Evolutionary conservation across 2,113 vertebrate genomes (phyloP).

Genomic region (Ahaetulla prasina): DNA sequence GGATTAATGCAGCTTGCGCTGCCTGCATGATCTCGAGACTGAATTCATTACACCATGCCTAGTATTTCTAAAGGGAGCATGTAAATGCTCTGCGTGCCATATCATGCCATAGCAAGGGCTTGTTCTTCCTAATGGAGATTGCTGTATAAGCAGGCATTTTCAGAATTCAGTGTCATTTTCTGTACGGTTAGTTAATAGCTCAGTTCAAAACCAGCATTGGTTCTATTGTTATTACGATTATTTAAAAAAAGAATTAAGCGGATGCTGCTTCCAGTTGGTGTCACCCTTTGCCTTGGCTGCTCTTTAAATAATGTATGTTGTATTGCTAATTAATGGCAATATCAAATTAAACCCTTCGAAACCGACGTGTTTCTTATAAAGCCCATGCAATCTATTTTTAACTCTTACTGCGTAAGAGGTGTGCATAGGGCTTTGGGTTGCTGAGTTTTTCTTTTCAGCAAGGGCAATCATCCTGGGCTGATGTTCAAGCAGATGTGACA

Average conservation of each 20-base stretch:
- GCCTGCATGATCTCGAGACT: conserved; percentile 75
- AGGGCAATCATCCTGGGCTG: conserved; percentile 69
- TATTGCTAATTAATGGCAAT: conserved; percentile 86
- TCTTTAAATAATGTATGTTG: conserved; percentile 84
- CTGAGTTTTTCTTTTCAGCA: conserved; percentile 73
- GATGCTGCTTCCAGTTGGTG: conserved; percentile 74
- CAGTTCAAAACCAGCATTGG: conserved; percentile 69
- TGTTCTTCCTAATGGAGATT: conserved; percentile 68
- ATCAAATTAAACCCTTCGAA: conserved; percentile 81
- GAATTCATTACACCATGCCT: conserved; percentile 78
- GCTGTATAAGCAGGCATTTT: conserved; percentile 67
- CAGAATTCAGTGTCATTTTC: conserved; percentile 70
- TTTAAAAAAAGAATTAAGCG: conserved; percentile 58
- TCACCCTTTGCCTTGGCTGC: conserved; percentile 71
- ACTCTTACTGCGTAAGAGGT: conserved; percentile 67
- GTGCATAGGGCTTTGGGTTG: conserved; percentile 66
- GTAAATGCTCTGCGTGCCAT: conserved; percentile 76
- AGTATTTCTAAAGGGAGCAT: conserved; percentile 77
- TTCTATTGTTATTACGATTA: conserved; percentile 3
- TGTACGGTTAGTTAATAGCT: conserved; percentile 61
- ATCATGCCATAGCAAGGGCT: conserved; percentile 69
- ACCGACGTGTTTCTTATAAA: conserved; percentile 82
- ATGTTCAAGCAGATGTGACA: conserved; percentile 77
- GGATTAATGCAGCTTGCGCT: conserved; percentile 78
- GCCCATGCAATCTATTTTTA: conserved; percentile 85